These are phyloP conservation scores for Petrocephalus zakoni DNA, from an alignment of 2,113 vertebrate genomes.

Conservation along the genomic window DNA sequence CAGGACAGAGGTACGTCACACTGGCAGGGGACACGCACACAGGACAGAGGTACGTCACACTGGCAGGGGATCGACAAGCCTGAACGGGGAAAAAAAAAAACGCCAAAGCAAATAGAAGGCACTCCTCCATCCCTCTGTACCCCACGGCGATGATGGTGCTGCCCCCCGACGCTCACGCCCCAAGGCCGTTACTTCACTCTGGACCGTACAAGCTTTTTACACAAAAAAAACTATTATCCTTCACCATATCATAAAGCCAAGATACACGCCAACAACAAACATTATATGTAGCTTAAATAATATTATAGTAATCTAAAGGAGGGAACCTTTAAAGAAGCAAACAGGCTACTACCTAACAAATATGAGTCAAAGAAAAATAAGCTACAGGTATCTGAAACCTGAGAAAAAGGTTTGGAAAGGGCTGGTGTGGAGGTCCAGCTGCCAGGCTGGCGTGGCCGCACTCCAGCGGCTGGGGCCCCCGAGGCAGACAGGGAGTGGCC, in stretches of 20 bases:
- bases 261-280: background rate
- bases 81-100: too few species aligned
- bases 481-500: background rate
- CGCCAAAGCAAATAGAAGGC: background rate
- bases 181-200: background rate
- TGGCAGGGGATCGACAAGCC: too few species aligned
- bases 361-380: background rate
- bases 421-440: background rate
- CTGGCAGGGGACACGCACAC: too few species aligned
- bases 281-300: background rate
- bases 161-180: background rate
- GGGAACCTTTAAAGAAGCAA: background rate
- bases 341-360: background rate
- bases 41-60: too few species aligned
- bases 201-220: background rate
- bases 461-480: background rate
- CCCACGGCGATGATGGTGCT: background rate
- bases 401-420: background rate
- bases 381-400: background rate
- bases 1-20: too few species aligned
- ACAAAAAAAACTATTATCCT: background rate
- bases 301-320: background rate
- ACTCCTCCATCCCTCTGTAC: background rate
- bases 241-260: background rate
- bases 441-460: background rate